Conservation (phyloP, 2,888 invertebrate species). For the Drosophila pullipes region DNA sequence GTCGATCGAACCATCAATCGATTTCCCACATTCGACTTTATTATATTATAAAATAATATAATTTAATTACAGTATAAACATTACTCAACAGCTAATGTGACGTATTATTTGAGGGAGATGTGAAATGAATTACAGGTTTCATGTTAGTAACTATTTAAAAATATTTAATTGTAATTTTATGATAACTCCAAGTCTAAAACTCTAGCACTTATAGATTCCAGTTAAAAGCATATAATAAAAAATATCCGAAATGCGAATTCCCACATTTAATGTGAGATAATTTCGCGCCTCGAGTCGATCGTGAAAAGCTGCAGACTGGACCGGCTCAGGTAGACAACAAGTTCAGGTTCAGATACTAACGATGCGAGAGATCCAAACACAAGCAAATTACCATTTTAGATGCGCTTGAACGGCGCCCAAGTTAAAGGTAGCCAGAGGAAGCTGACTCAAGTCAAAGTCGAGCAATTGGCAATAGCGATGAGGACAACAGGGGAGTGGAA, state of each 20-base stretch:
- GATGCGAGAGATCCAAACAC: conserved; percentile 47
- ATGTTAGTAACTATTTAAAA: not conserved
- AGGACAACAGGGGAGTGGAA: conserved; percentile 5
- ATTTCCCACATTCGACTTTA: not conserved
- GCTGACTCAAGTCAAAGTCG: conserved; percentile 23
- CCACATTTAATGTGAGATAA: conserved; percentile 72
- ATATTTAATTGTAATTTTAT: conserved; percentile 32
- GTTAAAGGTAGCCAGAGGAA: conserved; percentile 50
- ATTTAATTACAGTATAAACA: not conserved
- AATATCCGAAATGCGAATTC: conserved; percentile 46
- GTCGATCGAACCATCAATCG: not conserved
- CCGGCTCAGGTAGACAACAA: conserved; percentile 47
- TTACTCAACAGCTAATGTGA: no score
- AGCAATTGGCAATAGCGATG: conserved; percentile 29
- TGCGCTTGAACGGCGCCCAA: conserved; percentile 66
- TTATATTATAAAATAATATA: not conserved
- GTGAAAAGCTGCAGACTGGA: conserved; percentile 46
- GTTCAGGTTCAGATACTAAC: conserved; percentile 44
- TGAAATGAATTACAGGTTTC: not conserved
- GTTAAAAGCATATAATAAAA: conserved; percentile 8
- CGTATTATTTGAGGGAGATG: not conserved
- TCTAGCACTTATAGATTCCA: not conserved
- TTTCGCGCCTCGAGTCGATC: conserved; percentile 59
- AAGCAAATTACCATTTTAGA: conserved; percentile 73
- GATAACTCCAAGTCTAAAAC: not conserved